Conservation (phyloP, 1,140 invertebrate genomes). For the Sitobion miscanthi region DNA sequence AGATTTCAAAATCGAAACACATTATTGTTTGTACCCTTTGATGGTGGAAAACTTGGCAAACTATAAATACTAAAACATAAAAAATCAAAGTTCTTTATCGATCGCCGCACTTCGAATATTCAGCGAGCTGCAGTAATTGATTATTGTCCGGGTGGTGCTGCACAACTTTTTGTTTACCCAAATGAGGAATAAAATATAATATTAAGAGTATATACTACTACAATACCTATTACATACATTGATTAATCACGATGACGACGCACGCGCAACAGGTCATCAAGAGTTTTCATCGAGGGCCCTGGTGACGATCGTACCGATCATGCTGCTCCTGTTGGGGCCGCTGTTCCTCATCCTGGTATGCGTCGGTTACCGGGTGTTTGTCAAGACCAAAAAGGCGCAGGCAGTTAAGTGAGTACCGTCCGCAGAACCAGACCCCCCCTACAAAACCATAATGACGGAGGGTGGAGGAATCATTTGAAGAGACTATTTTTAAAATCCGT, state of each 20-base stretch:
- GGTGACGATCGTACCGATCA: conserved; percentile 77
- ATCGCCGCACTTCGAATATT: neutral
- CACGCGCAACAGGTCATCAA: conserved; percentile 70
- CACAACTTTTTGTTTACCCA: neutral
- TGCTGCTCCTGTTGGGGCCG: conserved; percentile 77
- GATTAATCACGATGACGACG: neutral
- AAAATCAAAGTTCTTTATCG: neutral
- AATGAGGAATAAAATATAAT: neutral
- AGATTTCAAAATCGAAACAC: too few relatives aligned
- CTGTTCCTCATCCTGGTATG: conserved; percentile 76
- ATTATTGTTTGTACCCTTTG: too few relatives aligned
- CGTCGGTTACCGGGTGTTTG: conserved; percentile 71
- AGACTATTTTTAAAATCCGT: neutral
- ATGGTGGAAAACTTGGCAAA: too few relatives aligned
- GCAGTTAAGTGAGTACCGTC: conserved; percentile 62
- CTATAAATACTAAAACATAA: too few relatives aligned
- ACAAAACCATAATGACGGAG: neutral
- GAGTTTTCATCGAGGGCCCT: conserved; percentile 78
- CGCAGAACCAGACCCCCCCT: neutral
- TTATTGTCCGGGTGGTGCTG: neutral
- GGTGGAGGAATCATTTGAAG: neutral
- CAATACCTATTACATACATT: neutral
- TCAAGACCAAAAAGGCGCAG: conserved; percentile 63
- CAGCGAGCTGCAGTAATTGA: neutral
- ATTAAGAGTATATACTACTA: neutral